Evolutionary conservation across 2,888 invertebrate species (phyloP), one percentile per base, ranked within the genome.

Genomic region (Orthosia cruda): DNA sequence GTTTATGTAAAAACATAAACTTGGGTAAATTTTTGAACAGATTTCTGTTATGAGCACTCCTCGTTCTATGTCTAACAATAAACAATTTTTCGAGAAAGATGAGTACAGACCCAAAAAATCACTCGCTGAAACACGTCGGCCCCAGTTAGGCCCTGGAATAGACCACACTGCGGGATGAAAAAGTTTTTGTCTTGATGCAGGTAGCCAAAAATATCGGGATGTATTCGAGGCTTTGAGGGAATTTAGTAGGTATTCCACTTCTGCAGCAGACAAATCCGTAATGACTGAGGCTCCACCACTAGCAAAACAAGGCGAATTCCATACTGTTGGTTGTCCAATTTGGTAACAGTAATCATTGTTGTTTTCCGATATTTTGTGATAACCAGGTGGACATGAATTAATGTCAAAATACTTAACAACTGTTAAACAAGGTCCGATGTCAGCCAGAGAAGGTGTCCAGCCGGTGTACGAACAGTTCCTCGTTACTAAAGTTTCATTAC

Each of bases 111-210:
- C 81, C 68, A 95, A 80, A 55, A 84, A 77, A 54, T 89, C 82
- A 64, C 89, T 91, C 1, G 77, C 68, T 80, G 84, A 76, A 2
- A 96, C 90, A 20, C 63, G 79, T 75, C 85, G 86, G 32, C 95
- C 93, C 95, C 95, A 95, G 80, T 94, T 93, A 11, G 94, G 93
- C 7, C 97, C 97, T 1, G 97, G 97, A 71, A 97, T 93, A 26
- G 91, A 89, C 95, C 97, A 97, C 12, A 94, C 91, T 20, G 97
- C 85, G 26, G 97, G 97, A 74, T 94, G 93, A 80, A 95, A 97
- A 52, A 91, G 80, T 65, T 93, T 93, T n/a, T 88, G 85, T 55
- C 97, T 93, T 61, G 92, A 92, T 4, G 95, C 94, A 20, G 97
- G 97, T 70, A 97, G 84, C 97, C 97, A 97, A 86, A 91, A 95